These are phyloP conservation scores for Protobothrops mucrosquamatus DNA, from an alignment of 2,113 vertebrate genomes.

Conservation along the genomic window DNA sequence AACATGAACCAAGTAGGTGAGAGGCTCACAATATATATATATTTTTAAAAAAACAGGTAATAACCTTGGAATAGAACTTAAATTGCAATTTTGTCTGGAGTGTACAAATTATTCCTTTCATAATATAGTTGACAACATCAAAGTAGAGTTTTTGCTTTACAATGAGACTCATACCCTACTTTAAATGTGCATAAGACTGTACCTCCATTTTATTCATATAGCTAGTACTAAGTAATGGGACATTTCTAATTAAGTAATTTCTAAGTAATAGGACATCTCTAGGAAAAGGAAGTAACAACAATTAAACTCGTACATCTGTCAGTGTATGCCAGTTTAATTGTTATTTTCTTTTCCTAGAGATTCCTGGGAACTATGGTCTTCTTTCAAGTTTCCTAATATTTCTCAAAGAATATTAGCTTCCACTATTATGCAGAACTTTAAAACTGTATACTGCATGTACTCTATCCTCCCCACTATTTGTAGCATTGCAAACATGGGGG, in stretches of 20 bases:
- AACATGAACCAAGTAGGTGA: slow-evolving; percentile 1
- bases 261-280: not conserved
- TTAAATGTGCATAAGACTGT: not conserved
- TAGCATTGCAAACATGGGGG: not conserved
- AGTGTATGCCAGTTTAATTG: not conserved
- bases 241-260: not conserved
- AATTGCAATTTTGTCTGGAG: not conserved
- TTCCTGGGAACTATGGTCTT: not conserved
- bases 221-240: not conserved
- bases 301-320: not conserved
- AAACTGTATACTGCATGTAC: not conserved
- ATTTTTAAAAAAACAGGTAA: not conserved
- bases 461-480: not conserved
- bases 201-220: not conserved
- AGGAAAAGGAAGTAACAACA: too few relatives aligned
- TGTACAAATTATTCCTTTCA: not conserved
- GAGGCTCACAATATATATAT: not conserved
- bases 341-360: not conserved
- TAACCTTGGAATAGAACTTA: not conserved
- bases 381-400: not conserved
- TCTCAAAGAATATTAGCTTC: not conserved
- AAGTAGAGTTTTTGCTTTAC: not conserved
- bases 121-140: not conserved
- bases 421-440: not conserved
- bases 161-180: not conserved